Evolutionary conservation across 2,797 vertebrate genomes (phyloP).

Genomic region (Sebastes dallii): DNA sequence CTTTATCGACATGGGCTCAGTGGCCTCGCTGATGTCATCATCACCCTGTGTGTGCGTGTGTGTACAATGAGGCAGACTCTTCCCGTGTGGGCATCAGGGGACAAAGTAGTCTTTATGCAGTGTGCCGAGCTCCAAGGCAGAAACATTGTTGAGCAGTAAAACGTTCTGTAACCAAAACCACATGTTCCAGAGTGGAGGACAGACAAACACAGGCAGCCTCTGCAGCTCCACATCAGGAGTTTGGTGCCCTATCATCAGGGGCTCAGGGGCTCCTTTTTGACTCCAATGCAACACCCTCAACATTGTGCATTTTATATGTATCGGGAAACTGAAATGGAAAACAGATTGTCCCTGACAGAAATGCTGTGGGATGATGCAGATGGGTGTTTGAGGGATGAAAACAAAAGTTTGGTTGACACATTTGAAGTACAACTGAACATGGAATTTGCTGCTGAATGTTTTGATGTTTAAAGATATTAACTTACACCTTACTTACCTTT

Average conservation of each 20-base stretch:
- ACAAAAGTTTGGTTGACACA: constrained; percentile 41
- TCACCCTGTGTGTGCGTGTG: constrained; percentile 34
- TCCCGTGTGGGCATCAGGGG: constrained; percentile 81
- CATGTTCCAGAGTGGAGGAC: constrained; percentile 82
- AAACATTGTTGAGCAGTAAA: constrained; percentile 87
- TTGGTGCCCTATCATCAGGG: constrained; percentile 69
- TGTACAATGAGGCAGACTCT: constrained; percentile 62
- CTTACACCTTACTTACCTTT: background rate
- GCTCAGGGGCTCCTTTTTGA: constrained; percentile 66
- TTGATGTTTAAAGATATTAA: constrained; percentile 13
- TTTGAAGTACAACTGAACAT: constrained; percentile 48
- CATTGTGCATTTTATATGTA: constrained; percentile 73
- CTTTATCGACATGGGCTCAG: constrained; percentile 62
- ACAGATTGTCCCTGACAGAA: constrained; percentile 64
- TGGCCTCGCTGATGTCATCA: constrained; percentile 76
- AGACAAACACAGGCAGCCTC: constrained; percentile 74
- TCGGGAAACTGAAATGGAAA: constrained; percentile 75
- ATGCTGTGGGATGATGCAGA: constrained; percentile 21
- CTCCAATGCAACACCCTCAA: constrained; percentile 64
- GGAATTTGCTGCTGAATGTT: constrained; percentile 43
- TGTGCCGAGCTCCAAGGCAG: constrained; percentile 82
- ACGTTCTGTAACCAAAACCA: constrained; percentile 86
- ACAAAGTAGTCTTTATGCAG: constrained; percentile 88
- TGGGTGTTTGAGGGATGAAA: background rate
- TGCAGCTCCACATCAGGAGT: constrained; percentile 72